Base-by-base conservation (phyloP, 2,113 vertebrate genomes). In the Hippocampus zosterae region DNA sequence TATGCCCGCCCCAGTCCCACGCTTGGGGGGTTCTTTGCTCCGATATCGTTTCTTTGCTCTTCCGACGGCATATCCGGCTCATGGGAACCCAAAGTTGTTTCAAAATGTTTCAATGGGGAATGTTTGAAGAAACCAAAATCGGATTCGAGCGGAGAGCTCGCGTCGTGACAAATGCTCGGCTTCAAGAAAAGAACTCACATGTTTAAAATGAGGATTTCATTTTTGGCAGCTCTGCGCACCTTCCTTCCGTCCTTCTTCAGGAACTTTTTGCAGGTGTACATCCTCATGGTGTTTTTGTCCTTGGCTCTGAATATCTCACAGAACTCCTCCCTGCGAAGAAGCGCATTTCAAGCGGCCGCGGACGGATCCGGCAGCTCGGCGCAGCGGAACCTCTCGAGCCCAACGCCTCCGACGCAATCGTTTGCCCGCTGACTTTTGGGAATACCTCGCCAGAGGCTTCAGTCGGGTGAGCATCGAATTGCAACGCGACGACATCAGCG, bases 221-320 rank as follows among this genome's bases (percentile, higher is more conserved):
- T 98, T 91, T 98, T 98, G 41, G 97, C 97, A 0, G 96, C 96
- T 88, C 98, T 99, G 78, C 97, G 91, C 77, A 98, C 97, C 89
- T 98, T 98, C 73, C 97, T 93, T 69, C 97, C 97, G 2, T 98
- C 96, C 55, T 96, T 94, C 85, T 99, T 99, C 89, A 98, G 88
- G 87, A 99, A 99, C 84, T 96, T 97, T 92, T 99, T 98, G 88
- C 97, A 98, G 48, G 96, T 98, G 80, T 93, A 98, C 88, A 99
- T 93, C 85, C 97, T 98, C 74, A 96, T 93, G 0, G 96, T 95
- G 0, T 92, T 92, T 90, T 94, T 98, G 88, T 98, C 96, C 92
- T 99, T 99, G 82, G 96, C 96, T 64, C 97, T 93, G 88, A 97
- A 98, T 80, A 99, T 96, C 91, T 99, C 97, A 59, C 97, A 98